Base-by-base conservation (phyloP, 2,888 invertebrate species). In the Coelogynopora nodosa region DNA sequence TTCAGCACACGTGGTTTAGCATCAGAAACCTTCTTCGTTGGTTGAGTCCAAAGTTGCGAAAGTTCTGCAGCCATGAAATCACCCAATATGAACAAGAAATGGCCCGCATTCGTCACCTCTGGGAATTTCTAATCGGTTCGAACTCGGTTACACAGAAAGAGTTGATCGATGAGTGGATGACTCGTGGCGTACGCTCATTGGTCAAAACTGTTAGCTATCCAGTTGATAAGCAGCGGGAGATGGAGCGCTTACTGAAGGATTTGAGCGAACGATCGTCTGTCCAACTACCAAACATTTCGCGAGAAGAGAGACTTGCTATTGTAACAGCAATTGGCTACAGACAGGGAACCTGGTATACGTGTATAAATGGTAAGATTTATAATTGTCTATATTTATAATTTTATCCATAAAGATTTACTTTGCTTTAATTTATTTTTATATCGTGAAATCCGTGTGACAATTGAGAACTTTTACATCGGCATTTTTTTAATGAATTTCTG, bases 311-410 rank as follows among this genome's bases (percentile, higher is more conserved):
- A 67, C 89, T 90, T 27, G 90, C 93, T 91, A 93, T 95, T 82
- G 92, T 94, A 0, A 89, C 90, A 89, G 94, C 94, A 0, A 93
- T 94, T 88, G 93, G 93, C 0, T 92, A 92, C 82, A 94, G 94
- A 0, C 92, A 92, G 82, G 94, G 94, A 0, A 94, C 94, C 89
- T 95, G 95, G 95, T 95, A 92, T 90, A 94, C 94, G 90, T 95
- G 95, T 91, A 94, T 94, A 0, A 94, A 94, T 89, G 94, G 91
- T 91, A 88, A 88, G 49, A n/a, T n/a, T n/a, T n/a, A n/a, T n/a
- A n/a, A n/a, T n/a, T n/a, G n/a, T n/a, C n/a, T n/a, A n/a, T n/a
- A n/a, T n/a, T n/a, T n/a, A n/a, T n/a, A n/a, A n/a, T n/a, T n/a
- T n/a, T n/a, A n/a, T n/a, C n/a, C n/a, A n/a, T n/a, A n/a, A n/a